Conservation (phyloP, 2,113 vertebrate species). For the Talpa occidentalis region DNA sequence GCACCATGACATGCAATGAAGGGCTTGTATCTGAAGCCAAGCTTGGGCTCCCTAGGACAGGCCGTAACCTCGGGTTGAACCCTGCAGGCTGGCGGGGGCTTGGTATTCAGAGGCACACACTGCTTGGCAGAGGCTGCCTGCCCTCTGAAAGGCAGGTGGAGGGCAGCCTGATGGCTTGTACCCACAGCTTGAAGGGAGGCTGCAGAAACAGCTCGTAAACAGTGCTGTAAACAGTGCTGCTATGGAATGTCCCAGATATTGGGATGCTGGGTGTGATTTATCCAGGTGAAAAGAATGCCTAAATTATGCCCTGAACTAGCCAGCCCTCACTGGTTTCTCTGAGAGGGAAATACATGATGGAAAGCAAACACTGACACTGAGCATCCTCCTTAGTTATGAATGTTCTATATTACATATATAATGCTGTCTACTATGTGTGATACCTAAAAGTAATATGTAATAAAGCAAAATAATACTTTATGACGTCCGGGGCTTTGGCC, state of each 20-base stretch:
- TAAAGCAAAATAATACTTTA: constrained; percentile 31
- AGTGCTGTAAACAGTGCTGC: not conserved
- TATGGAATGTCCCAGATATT: not conserved
- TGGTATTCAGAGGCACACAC: not conserved
- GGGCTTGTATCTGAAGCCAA: not conserved
- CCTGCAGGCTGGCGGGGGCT: accelerated
- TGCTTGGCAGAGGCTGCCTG: not conserved
- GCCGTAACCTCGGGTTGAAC: too few species aligned
- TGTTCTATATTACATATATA: not conserved
- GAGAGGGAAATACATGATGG: not conserved
- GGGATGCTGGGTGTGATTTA: not conserved
- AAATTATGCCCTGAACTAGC: not conserved
- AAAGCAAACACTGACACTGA: not conserved
- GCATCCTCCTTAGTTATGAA: not conserved
- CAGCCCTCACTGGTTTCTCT: not conserved
- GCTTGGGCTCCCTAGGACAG: not conserved
- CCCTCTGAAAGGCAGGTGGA: not conserved
- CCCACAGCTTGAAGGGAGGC: not conserved
- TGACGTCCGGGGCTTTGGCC: not conserved
- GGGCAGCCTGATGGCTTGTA: not conserved
- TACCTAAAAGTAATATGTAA: not conserved
- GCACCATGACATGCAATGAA: not conserved
- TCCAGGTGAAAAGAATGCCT: not conserved
- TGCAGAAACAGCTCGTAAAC: not conserved
- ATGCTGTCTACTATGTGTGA: not conserved